Conservation (phyloP, 2,113 vertebrate species). For the Ceuthmochares aereus region DNA sequence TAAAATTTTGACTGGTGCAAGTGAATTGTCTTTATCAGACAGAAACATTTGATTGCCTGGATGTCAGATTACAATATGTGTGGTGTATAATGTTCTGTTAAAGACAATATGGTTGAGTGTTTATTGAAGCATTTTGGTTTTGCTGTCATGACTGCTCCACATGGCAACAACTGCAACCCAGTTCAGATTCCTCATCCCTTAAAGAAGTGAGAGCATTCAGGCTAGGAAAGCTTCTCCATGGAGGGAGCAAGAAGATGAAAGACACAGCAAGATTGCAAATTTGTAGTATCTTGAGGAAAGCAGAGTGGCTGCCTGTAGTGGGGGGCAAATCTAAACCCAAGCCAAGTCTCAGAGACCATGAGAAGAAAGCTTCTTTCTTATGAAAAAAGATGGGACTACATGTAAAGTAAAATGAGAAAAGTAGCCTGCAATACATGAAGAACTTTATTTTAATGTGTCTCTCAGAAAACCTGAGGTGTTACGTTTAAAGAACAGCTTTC, state of each 20-base stretch:
- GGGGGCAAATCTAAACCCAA: background rate
- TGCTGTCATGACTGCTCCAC: background rate
- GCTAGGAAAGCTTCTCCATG: background rate
- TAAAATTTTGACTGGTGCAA: background rate
- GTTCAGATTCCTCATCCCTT: background rate
- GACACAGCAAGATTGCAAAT: background rate
- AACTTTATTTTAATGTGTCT: background rate
- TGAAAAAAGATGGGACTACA: background rate
- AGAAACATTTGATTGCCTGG: background rate
- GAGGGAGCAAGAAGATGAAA: background rate
- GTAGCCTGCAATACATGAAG: background rate
- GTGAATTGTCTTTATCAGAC: background rate
- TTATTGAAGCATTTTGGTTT: background rate
- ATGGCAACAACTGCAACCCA: fast-evolving
- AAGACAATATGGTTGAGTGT: background rate
- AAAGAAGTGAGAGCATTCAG: background rate
- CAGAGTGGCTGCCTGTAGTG: background rate
- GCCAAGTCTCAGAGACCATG: background rate
- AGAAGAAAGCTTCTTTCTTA: background rate
- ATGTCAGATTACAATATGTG: fast-evolving
- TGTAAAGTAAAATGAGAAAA: background rate
- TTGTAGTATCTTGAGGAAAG: background rate
- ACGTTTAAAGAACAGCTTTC: background rate
- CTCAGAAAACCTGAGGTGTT: background rate
- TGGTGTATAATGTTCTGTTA: background rate